These are phyloP conservation scores for Stenchaetothrips biformis DNA, from an alignment of 2,888 invertebrate genomes.

Conservation along the genomic window DNA sequence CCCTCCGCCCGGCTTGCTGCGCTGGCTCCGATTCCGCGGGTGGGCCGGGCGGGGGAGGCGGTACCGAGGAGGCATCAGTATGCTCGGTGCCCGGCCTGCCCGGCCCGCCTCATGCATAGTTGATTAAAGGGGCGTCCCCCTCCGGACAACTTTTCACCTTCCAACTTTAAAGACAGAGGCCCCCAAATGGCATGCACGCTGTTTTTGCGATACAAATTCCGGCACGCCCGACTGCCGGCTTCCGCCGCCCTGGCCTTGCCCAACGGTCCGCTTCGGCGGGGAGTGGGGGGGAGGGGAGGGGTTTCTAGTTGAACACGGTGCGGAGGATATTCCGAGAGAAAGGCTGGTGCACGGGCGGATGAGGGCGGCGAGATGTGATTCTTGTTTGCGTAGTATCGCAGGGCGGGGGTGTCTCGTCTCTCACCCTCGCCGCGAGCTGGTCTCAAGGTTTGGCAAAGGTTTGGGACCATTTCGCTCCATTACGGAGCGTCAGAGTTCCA, in stretches of 20 bases:
- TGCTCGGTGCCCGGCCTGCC: background rate
- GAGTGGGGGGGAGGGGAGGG: no score
- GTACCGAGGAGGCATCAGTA: background rate
- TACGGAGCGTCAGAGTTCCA: no score
- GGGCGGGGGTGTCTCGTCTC: no score
- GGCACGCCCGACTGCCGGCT: background rate
- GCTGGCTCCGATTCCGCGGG: background rate
- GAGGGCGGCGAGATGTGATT: no score
- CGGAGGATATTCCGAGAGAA: no score
- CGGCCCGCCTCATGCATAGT: conserved; percentile 10
- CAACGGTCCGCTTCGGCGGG: background rate
- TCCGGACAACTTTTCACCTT: conserved; percentile 15
- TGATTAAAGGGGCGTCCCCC: conserved; percentile 11
- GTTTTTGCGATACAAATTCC: background rate
- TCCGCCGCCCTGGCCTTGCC: background rate
- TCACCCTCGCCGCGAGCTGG: no score
- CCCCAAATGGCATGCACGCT: background rate
- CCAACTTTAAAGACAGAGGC: conserved; percentile 18
- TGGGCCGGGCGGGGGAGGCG: no score
- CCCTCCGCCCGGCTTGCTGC: background rate
- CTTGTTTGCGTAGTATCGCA: no score
- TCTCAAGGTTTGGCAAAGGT: no score
- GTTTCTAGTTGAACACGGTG: no score
- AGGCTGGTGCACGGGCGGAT: no score
- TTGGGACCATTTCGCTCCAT: no score